These are phyloP conservation scores for Tuberolachnus salignus DNA, from an alignment of 2,888 invertebrate genomes.

Conservation along the genomic window DNA sequence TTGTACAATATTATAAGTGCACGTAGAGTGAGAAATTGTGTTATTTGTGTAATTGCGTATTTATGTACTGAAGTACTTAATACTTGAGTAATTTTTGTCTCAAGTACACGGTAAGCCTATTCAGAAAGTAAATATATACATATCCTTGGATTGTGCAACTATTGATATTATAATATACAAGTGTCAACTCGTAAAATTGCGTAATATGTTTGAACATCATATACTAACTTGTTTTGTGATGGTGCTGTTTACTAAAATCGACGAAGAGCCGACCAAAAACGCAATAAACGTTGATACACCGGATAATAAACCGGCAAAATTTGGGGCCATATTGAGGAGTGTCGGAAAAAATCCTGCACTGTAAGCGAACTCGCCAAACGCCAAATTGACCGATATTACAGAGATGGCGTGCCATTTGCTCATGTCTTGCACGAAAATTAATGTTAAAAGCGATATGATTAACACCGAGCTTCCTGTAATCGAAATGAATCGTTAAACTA, in stretches of 20 bases:
- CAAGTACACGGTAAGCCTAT: too few species aligned
- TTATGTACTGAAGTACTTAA: too few species aligned
- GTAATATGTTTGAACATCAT: background rate
- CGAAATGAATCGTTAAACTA: background rate
- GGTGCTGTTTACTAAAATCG: slow-evolving; percentile 26
- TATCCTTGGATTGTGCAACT: too few species aligned
- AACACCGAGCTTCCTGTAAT: background rate
- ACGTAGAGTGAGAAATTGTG: too few species aligned
- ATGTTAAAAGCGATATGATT: background rate
- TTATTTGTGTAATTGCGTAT: too few species aligned
- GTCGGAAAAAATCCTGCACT: slow-evolving; percentile 36
- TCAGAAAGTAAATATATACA: too few species aligned
- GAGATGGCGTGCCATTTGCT: slow-evolving; percentile 23
- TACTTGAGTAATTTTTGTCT: too few species aligned
- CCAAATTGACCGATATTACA: slow-evolving; percentile 2
- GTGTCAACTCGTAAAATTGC: too few species aligned
- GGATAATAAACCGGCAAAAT: slow-evolving; percentile 35
- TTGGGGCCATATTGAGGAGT: slow-evolving; percentile 38
- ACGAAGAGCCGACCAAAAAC: background rate
- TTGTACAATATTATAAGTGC: too few species aligned
- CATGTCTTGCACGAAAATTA: slow-evolving; percentile 1
- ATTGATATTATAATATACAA: too few species aligned
- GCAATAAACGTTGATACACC: slow-evolving; percentile 31
- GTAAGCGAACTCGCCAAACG: slow-evolving; percentile 34
- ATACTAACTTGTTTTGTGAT: slow-evolving; percentile 23